Base-by-base conservation (phyloP, 2,888 invertebrate genomes). In the Chloroclystis v-ata region DNA sequence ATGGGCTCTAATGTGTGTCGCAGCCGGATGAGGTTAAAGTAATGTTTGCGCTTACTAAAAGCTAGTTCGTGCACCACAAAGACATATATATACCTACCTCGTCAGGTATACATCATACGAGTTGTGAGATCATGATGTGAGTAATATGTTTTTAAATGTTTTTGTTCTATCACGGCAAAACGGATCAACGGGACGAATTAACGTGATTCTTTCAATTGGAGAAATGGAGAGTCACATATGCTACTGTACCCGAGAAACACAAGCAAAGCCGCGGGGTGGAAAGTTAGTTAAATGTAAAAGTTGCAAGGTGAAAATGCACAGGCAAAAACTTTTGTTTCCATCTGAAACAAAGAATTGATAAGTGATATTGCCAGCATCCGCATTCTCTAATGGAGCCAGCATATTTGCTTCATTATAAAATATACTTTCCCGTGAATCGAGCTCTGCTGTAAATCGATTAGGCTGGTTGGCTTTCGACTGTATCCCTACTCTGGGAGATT, bases 11-110 rank as follows among this genome's bases (percentile, higher is more conserved):
- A 82, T 80, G 78, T 73, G 74, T 69, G 69, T 65, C 45, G 63
- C 49, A 75, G 78, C 80, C 82, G 81, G 83, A 82, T 79, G 75
- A 66, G 74, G 72, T 72, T 67, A 71, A 78, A 81, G 82, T 80
- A 74, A 82, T 82, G 83, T 83, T 83, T 83, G 71, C 75, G 61
- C 65, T 32, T 72, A 72, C 82, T 83, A 82, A 83, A 83, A 83
- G 83, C 82, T 68, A 62, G 65, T 65, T 65, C 70, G 64, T 68
- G 69, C 52, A 40, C 30, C 49, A 29, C 14, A 9, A 10, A 10
- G 11, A 12, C 28, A 5, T 33, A 35, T 20, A 20, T 10, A 10
- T 20, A 20, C 20, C n/a, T 20, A 5, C 5, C 20, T 20, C 2
- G 20, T 20, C 3, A 20, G 20, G 20, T 20, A 20, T 2, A 5